Evolutionary conservation across 2,888 invertebrate species (phyloP).

Genomic region (Philereme transversata): DNA sequence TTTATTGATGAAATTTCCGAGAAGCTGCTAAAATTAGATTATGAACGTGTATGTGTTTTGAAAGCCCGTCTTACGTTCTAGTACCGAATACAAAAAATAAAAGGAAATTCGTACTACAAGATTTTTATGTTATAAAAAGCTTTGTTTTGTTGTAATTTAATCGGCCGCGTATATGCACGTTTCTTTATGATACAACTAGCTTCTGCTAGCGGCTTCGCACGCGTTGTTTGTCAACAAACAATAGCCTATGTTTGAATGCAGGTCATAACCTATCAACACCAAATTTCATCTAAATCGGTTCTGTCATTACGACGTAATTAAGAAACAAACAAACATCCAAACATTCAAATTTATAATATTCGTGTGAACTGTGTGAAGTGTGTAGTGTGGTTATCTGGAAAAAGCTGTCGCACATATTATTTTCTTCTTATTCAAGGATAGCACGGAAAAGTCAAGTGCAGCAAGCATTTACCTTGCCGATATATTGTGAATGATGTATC

Average conservation of each 20-base stretch:
- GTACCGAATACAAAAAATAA: background rate
- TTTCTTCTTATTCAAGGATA: too few species aligned
- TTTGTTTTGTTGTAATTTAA: background rate
- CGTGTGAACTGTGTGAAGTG: too few species aligned
- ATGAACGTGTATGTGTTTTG: background rate
- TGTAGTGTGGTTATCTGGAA: background rate
- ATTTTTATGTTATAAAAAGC: background rate
- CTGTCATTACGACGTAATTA: too few species aligned
- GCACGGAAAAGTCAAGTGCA: background rate
- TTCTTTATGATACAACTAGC: too few species aligned
- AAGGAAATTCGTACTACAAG: background rate
- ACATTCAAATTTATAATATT: too few species aligned
- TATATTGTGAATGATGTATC: background rate
- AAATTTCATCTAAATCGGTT: too few species aligned
- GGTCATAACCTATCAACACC: too few species aligned
- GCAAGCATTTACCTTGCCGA: background rate
- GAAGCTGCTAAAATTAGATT: background rate
- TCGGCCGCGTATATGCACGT: background rate
- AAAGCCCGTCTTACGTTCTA: background rate
- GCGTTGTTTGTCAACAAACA: too few species aligned
- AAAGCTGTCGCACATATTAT: conserved; percentile 2
- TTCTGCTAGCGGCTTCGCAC: too few species aligned
- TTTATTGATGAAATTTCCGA: background rate
- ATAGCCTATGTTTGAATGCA: too few species aligned
- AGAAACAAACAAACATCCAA: too few species aligned